Percentiles rank a stretch among this genome's conserved stretches.
These are phyloP conservation scores for Meliscaeva auricollis DNA, from an alignment of 2,888 invertebrate genomes.

Conservation along the genomic window DNA sequence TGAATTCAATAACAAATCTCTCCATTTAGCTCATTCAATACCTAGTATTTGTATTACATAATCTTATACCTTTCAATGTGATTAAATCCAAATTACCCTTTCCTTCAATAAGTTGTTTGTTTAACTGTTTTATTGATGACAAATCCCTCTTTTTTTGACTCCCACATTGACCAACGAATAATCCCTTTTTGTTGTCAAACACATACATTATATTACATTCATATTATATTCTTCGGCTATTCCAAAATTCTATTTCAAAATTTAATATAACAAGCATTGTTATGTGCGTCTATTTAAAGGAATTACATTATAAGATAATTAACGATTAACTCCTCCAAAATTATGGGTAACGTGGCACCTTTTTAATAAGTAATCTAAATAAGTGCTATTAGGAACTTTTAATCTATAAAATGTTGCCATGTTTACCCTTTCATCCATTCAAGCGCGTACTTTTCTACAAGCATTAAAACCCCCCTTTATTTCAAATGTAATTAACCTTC, in stretches of 20 bases:
- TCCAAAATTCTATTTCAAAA: slow-evolving; percentile 1
- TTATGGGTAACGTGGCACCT: slow-evolving; percentile 17
- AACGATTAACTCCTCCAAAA: slow-evolving; percentile 39
- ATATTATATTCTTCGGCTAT: background rate
- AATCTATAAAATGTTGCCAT: slow-evolving; percentile 49
- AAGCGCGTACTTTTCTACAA: slow-evolving; percentile 8
- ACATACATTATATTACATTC: too few relatives aligned
- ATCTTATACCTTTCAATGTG: too few relatives aligned
- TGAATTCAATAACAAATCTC: too few relatives aligned
- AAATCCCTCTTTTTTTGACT: too few relatives aligned
- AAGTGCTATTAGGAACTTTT: slow-evolving; percentile 54
- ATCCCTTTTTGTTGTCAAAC: too few relatives aligned
- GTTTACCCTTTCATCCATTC: slow-evolving; percentile 34
- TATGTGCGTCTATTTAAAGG: slow-evolving; percentile 19
- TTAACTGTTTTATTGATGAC: too few relatives aligned
- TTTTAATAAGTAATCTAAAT: slow-evolving; percentile 38
- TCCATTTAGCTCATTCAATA: background rate
- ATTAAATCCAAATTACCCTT: too few relatives aligned
- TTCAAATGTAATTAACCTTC: slow-evolving; percentile 40
- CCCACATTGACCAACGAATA: too few relatives aligned
- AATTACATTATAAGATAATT: slow-evolving; percentile 39
- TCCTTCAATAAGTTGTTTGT: too few relatives aligned
- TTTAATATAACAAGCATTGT: background rate
- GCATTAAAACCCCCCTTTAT: background rate
- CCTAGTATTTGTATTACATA: slow-evolving; percentile 6